A percentile compares a stretch with the other conserved stretches of the same genome.
phyloP scores from a whole-genome alignment of 2,888 invertebrate genomes.

The Troilus luridus region DNA sequence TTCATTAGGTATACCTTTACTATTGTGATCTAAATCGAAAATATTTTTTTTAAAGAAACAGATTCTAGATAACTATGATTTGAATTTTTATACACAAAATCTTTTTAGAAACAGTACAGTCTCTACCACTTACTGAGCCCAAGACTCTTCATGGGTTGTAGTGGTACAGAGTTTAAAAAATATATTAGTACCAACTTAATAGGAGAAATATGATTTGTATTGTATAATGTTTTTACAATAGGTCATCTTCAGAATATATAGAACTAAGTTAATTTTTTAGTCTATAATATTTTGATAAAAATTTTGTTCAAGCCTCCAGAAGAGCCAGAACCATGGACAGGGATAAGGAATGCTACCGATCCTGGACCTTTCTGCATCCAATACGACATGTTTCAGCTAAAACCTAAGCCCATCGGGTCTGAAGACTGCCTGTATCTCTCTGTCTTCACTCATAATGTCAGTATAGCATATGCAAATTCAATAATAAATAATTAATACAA shows the following conservation, averaged over 20 bases:
- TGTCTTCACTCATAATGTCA: constrained; percentile 62
- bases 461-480: background rate
- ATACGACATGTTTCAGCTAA: constrained; percentile 37
- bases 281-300: background rate
- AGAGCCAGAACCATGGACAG: constrained; percentile 55
- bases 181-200: too few species aligned
- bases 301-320: constrained; percentile 50
- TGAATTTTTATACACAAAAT: too few species aligned
- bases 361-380: constrained; percentile 52
- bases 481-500: background rate
- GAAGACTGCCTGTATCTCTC: constrained; percentile 64
- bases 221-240: too few species aligned
- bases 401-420: constrained; percentile 55
- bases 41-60: too few species aligned
- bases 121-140: too few species aligned
- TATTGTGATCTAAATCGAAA: too few species aligned
- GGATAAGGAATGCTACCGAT: constrained; percentile 47
- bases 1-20: too few species aligned
- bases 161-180: too few species aligned
- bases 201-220: too few species aligned
- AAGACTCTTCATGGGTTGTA: too few species aligned
- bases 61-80: too few species aligned
- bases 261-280: background rate
- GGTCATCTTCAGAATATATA: background rate
- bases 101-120: too few species aligned